phyloP scores from a whole-genome alignment of 2,888 invertebrate species.

The Pyrgus malvae region DNA sequence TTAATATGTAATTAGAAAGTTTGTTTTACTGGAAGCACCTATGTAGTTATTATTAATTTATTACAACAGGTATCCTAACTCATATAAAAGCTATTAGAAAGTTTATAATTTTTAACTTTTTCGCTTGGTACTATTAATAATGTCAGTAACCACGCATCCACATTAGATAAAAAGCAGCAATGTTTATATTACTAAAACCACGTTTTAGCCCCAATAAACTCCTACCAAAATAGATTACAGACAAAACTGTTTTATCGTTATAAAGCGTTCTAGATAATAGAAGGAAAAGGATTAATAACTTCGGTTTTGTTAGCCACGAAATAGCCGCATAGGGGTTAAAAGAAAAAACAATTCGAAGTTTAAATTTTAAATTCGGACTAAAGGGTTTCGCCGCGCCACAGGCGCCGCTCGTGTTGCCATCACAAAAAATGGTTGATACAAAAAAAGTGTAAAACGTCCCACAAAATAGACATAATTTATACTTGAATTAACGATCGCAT shows the following conservation, averaged over 20 bases:
- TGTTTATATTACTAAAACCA: too few relatives aligned
- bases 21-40: too few relatives aligned
- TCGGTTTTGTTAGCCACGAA: conserved; percentile 41
- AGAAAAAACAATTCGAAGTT: conserved; percentile 42
- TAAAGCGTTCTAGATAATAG: conserved; percentile 67
- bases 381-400: conserved; percentile 70
- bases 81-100: too few relatives aligned
- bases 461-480: conserved; percentile 78
- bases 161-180: too few relatives aligned
- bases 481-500: conserved; percentile 69
- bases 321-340: conserved; percentile 38
- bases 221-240: conserved; percentile 50
- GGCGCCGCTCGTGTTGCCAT: conserved; percentile 64
- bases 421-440: conserved; percentile 61
- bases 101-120: too few relatives aligned
- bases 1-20: too few relatives aligned
- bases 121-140: too few relatives aligned
- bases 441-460: conserved; percentile 75
- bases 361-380: conserved; percentile 52
- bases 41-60: too few relatives aligned
- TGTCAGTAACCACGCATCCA: too few relatives aligned
- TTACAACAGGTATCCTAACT: too few relatives aligned
- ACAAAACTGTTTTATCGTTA: conserved; percentile 49
- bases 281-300: conserved; percentile 69
- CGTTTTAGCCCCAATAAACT: conserved; percentile 44